Percentiles rank a stretch among this genome's conserved stretches.
These are phyloP conservation scores for Noctua janthina DNA, from an alignment of 2,888 invertebrate genomes.

Conservation along the genomic window DNA sequence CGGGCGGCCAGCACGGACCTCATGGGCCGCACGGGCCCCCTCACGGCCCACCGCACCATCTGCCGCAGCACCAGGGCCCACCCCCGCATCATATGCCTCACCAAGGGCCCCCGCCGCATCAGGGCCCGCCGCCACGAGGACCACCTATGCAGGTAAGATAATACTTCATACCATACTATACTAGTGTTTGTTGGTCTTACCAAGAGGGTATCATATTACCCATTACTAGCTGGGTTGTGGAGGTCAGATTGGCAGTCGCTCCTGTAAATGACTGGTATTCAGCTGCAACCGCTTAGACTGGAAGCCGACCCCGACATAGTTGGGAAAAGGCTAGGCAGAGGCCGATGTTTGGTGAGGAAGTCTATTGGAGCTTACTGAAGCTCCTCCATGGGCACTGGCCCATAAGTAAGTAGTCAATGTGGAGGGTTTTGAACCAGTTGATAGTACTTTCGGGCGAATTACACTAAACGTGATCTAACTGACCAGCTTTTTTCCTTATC, in stretches of 20 bases:
- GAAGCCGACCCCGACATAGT: not conserved
- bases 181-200: not conserved
- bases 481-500: constrained; percentile 16
- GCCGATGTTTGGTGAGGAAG: not conserved
- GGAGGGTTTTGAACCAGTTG: not conserved
- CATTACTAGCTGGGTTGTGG: not conserved
- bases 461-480: not conserved
- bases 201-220: not conserved
- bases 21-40: constrained; percentile 87
- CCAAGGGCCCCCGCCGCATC: constrained; percentile 90
- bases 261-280: not conserved
- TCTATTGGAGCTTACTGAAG: not conserved
- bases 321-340: not conserved
- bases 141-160: constrained; percentile 90
- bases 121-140: constrained; percentile 90
- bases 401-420: not conserved
- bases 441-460: not conserved
- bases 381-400: not conserved
- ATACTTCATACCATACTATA: not conserved
- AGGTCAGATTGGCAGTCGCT: not conserved
- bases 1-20: constrained; percentile 77
- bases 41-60: constrained; percentile 84
- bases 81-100: constrained; percentile 85
- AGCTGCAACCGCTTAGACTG: not conserved
- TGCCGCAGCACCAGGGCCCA: constrained; percentile 86